Base-by-base conservation (phyloP, 2,113 vertebrate genomes). In the Corythaeola cristata region DNA sequence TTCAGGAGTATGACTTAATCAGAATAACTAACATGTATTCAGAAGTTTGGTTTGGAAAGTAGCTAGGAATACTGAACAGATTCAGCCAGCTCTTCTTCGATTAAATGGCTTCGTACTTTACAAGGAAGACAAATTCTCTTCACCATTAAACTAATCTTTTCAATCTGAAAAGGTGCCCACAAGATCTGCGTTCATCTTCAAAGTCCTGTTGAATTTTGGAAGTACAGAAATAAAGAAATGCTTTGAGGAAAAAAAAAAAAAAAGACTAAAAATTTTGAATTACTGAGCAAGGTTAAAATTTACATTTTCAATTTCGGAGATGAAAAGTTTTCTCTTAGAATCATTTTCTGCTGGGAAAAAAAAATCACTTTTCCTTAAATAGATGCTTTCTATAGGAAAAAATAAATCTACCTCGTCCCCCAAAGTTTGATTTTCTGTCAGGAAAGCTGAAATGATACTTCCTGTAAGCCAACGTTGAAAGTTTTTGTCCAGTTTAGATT, bases 11-110 rank as follows among this genome's bases (percentile, higher is more conserved):
- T 87, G 85, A 94, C 84, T 93, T 93, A 94, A 94, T 96, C 84
- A 94, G 94, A 91, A 91, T 82, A 94, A 95, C 93, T 94, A 94
- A 76, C 87, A 47, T 67, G 80, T 52, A 94, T 89, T 85, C 39
- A 88, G 77, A 93, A 95, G 84, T 96, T 96, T 95, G 39, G 66
- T 63, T 91, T 95, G 91, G 81, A 91, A 95, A 92, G 89, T 64
- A 94, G 62, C 53, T 72, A 84, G 88, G 87, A 94, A 95, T 82
- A 81, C 56, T 68, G 77, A 89, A 72, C 4, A 94, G 49, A 67
- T 53, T 91, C 62, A 62, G 49, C 39, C 84, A 93, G 53, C 18
- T 6, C 53, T 44, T 71, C 49, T 92, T 75, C 72, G 56, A 85
- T 97, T 85, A 91, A 55, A 59, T 15, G 90, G n/a, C 63, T 73